Conservation (phyloP, 1,140 invertebrate genomes). For the Drosophila lowei region DNA sequence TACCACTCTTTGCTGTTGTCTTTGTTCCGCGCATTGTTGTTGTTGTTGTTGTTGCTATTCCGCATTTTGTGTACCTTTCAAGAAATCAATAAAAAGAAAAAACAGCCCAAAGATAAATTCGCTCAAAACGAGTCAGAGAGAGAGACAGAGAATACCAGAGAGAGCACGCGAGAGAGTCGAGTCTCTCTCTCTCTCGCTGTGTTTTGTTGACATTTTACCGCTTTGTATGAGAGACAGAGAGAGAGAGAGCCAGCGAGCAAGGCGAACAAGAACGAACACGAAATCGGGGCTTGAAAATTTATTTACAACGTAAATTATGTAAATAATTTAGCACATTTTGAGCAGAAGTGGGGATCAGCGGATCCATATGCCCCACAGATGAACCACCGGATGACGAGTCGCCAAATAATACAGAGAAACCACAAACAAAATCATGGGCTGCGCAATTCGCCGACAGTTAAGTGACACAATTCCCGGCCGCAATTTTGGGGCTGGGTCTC, state of each 20-base stretch:
- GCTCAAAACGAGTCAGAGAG: constrained; percentile 69
- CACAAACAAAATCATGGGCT: constrained; percentile 22
- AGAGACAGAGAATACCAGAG: constrained; percentile 18
- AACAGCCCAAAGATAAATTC: constrained; percentile 62
- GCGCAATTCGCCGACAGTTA: constrained; percentile 64
- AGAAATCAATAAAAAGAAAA: constrained; percentile 81
- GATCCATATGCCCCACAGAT: background rate
- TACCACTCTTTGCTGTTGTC: constrained; percentile 56
- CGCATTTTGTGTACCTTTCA: constrained; percentile 82
- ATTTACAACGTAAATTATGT: constrained; percentile 45
- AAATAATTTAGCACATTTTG: constrained; percentile 71
- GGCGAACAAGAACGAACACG: constrained; percentile 5
- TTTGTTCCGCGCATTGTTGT: constrained; percentile 60
- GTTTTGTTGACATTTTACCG: constrained; percentile 76
- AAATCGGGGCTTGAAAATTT: constrained; percentile 24
- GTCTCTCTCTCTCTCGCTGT: constrained; percentile 27
- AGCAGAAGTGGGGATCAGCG: constrained; percentile 11
- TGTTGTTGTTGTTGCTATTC: constrained; percentile 72
- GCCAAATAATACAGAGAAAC: constrained; percentile 6
- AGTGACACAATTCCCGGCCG: constrained; percentile 68
- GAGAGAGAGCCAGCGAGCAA: constrained; percentile 5
- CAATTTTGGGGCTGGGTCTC: constrained; percentile 41
- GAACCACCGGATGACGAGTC: constrained; percentile 30
- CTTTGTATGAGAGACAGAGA: constrained; percentile 13
- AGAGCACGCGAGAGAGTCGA: constrained; percentile 10